A percentile compares a stretch with the other conserved stretches of the same genome.
Evolutionary conservation across 2,113 vertebrate species (phyloP).

Genomic region (Promerops cafer): DNA sequence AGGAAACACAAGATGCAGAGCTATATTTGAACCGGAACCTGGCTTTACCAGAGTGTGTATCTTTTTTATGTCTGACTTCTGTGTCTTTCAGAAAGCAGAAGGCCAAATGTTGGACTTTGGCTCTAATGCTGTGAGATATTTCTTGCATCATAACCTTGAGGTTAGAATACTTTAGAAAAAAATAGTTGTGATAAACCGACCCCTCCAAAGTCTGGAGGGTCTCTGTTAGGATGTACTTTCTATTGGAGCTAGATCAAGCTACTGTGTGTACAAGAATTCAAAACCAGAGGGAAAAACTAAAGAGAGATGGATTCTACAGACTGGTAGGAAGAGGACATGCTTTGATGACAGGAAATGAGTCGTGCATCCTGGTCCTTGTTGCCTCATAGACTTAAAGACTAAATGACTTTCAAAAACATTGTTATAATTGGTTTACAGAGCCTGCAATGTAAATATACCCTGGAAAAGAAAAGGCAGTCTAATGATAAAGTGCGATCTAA

Average conservation of each 20-base stretch:
- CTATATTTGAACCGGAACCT: not conserved
- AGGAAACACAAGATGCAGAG: not conserved
- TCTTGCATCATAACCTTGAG: not conserved
- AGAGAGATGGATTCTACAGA: not conserved
- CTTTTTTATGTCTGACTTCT: not conserved
- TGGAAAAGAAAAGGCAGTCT: not conserved
- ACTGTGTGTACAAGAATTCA: not conserved
- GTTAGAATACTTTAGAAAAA: not conserved
- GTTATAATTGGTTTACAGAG: not conserved
- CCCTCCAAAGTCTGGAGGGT: not conserved
- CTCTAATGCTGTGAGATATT: not conserved
- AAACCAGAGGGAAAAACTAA: not conserved
- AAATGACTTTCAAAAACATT: not conserved
- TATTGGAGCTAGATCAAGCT: not conserved
- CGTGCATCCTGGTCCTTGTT: not conserved
- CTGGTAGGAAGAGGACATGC: not conserved
- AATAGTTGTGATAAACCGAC: not conserved
- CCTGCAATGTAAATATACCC: not conserved
- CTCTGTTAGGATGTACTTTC: not conserved
- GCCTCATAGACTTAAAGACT: not conserved
- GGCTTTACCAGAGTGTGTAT: not conserved
- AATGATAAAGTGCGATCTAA: not conserved
- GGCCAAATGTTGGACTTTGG: not conserved
- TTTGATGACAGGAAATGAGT: not conserved
- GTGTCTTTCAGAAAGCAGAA: not conserved